Base-by-base conservation (phyloP, 2,888 invertebrate genomes). In the Punctoribates punctum region DNA sequence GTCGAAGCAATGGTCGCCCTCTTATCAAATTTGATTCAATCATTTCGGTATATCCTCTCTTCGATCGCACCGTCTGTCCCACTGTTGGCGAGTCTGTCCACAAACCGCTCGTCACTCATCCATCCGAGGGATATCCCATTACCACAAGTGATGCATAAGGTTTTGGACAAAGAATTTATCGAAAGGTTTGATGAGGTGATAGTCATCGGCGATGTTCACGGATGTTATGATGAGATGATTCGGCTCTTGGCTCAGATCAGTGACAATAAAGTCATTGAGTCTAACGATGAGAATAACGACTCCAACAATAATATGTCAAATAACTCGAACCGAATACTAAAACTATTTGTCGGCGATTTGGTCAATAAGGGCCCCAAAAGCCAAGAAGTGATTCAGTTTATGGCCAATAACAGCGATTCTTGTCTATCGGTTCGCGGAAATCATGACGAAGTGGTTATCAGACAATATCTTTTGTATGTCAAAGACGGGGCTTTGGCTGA, bases 191-290 rank as follows among this genome's bases (percentile, higher is more conserved):
- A 81, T 51, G 79, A 81, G 23, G 80, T 84, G 23, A 79, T 84
- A 38, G 80, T 84, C 9, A 81, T 84, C 20, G 84, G 84, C 5
- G 84, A 84, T 78, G 81, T 84, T 1, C 84, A 84, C 78, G 84
- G 84, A 2, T 84, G 84, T 77, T 81, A 79, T 67, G 82, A 83
- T 57, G 84, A 84, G 79, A 78, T 84, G 46, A 46, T 78, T 54
- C 79, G 80, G 48, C 79, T 84, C 1, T 77, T 84, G 17, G 73
- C 79, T 17, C 0, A 77, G 25, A 72, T 77, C 34, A 34, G 17
- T 1, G 34, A 29, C 34, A 29, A 23, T 60, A 73, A 29, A 5
- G 34, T 25, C 5, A 75, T n/a, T n/a, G n/a, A n/a, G n/a, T n/a
- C n/a, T n/a, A n/a, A 48, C 17, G 20, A 5, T n/a, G 17, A 17